Base-by-base conservation (phyloP, 2,113 vertebrate species). In the Glaucomys volans region DNA sequence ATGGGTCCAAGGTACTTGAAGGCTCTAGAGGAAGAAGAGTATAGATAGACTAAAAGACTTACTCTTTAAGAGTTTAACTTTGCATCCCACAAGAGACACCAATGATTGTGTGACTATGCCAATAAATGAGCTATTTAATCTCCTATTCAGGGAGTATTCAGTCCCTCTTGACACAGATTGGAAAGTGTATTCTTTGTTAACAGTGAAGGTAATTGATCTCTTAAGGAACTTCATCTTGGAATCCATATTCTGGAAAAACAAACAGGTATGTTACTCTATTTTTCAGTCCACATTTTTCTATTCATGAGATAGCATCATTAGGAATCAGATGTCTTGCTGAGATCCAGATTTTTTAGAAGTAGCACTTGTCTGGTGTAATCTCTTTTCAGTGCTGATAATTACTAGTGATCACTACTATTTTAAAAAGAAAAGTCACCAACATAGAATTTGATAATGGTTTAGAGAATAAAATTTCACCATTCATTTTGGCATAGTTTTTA, bases 401-500 rank as follows among this genome's bases (percentile, higher is more conserved):
- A 52, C 14, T 66, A 64, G 74, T 90, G n/a, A 87, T 82, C 14
- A 35, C 35, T 52, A 35, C 3, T 87, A 37, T 47, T 32, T 81
- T 37, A 64, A 82, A 90, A 86, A 91, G 35, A 71, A 71, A 89
- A 72, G 35, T 37, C 5, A 82, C 9, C 30, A 86, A 28, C 14
- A 10, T 42, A 28, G 67, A 88, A 76, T 74, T 81, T 81, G 30
- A 76, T 54, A 64, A 17, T 66, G 14, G 4, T 69, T 90, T 5
- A 57, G 22, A 76, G n/a, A 64, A 52, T 67, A 90, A 94, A 93
- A 64, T 54, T 28, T 37, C 64, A 66, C 54, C 1, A 20, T 77
- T 52, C 32, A 35, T 76, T 95, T 92, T 89, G 66, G 62, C 69
- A 54, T 86, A 47, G 72, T 95, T 87, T 95, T 74, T 94, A 77